phyloP scores from a whole-genome alignment of 2,888 invertebrate species.

The Drosophila meridionalis region DNA sequence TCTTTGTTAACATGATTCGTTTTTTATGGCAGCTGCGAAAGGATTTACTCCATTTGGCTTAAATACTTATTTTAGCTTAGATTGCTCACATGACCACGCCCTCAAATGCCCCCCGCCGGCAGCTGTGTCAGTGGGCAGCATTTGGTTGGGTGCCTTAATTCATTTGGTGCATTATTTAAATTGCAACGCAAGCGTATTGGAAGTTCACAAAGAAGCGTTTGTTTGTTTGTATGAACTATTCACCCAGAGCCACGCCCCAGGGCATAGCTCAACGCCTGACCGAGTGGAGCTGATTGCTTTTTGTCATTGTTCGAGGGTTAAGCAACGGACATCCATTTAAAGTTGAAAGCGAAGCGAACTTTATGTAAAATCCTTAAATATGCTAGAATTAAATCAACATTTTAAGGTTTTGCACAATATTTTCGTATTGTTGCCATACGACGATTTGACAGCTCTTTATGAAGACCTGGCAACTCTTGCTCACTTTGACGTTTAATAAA shows the following conservation, averaged over 20 bases:
- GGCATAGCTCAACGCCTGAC: conserved; percentile 1
- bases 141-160: conserved; percentile 53
- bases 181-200: conserved; percentile 55
- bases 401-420: background rate
- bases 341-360: background rate
- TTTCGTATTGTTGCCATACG: too few species aligned
- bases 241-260: background rate
- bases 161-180: conserved; percentile 75
- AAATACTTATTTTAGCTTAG: conserved; percentile 50
- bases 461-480: background rate
- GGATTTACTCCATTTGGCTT: conserved; percentile 77
- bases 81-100: conserved; percentile 18
- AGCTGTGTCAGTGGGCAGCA: conserved; percentile 2
- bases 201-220: conserved; percentile 32
- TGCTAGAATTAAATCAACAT: too few species aligned
- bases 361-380: background rate
- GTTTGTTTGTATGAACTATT: conserved; percentile 32
- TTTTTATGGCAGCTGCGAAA: conserved; percentile 61
- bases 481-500: background rate
- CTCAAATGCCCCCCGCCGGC: background rate
- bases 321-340: conserved; percentile 7
- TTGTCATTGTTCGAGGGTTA: conserved; percentile 39
- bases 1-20: conserved; percentile 74
- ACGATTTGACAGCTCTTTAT: background rate
- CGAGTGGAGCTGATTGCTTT: conserved; percentile 37